Base-by-base conservation (phyloP, 2,113 vertebrate species). In the Noctilio leporinus region DNA sequence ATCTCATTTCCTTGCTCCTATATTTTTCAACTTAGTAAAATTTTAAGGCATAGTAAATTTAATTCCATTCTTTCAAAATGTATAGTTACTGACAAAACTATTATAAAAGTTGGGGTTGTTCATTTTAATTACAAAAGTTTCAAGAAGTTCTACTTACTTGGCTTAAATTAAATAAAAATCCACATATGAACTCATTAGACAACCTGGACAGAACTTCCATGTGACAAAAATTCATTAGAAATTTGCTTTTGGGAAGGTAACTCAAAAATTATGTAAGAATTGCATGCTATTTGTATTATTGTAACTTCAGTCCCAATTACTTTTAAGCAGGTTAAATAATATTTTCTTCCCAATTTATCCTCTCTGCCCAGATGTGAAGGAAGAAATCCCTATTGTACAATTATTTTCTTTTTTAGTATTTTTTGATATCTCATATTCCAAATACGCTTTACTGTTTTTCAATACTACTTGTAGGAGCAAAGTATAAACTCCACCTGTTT, bases 151-250 rank as follows among this genome's bases (percentile, higher is more conserved):
- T 94, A 86, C 53, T 53, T 89, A 87, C 43, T 93, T 83, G 76
- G 59, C 92, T 92, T 86, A 95, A 90, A 87, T 75, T 83, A 88
- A 95, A 85, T 91, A 90, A 94, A 88, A 87, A 80, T 77, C 91
- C 70, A 20, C 30, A 75, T 85, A 91, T 69, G 53, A 95, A 94
- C 49, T 76, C 70, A 84, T 80, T 93, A 94, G 86, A 67, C 49
- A 91, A 93, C 33, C 30, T 95, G 43, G 8, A 78, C 10, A 91
- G 73, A 96, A 83, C 24, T 70, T 86, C 49, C 70, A 82, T 12
- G 59, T 88, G 28, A 78, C 64, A 93, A 69, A 75, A 95, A 7
- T 83, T 86, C 8, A 33, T 43, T 64, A 91, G 64, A 93, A 38
- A 82, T 89, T 75, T 75, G n/a, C 19, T 94, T 88, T 94, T 78